phyloP scores from a whole-genome alignment of 2,888 invertebrate genomes.

The Drosophila hamatofila region DNA sequence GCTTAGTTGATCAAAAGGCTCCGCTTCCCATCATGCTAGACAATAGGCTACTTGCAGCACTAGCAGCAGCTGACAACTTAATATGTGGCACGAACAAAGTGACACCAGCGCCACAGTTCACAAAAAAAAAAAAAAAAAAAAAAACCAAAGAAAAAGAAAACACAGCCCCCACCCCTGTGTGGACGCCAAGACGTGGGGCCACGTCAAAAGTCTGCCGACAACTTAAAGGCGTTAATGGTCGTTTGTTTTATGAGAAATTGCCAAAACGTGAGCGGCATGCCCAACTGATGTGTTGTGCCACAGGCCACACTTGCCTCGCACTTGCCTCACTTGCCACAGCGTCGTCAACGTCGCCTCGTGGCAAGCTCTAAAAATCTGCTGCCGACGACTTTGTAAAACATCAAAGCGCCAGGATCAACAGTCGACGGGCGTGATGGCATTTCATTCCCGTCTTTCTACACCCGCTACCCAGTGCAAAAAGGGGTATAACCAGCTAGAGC shows the following conservation, averaged over 20 bases:
- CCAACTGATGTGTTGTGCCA: constrained; percentile 35
- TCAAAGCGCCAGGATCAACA: constrained; percentile 83
- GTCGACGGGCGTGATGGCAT: constrained; percentile 71
- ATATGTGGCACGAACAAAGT: constrained; percentile 78
- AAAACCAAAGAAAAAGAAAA: neutral
- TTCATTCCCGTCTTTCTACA: constrained; percentile 3
- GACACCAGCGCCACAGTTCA: constrained; percentile 49
- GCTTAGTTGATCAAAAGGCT: constrained; percentile 65
- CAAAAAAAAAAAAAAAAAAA: neutral
- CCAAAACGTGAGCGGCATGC: constrained; percentile 84
- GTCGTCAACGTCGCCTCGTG: constrained; percentile 47
- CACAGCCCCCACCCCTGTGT: neutral
- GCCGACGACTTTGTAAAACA: constrained; percentile 64
- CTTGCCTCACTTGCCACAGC: constrained; percentile 19
- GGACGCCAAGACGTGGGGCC: constrained; percentile 17
- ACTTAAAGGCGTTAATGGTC: constrained; percentile 84
- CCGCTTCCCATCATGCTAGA: constrained; percentile 16
- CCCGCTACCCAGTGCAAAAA: neutral
- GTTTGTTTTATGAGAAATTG: constrained; percentile 85
- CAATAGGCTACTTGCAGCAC: constrained; percentile 27
- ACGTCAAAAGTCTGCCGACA: constrained; percentile 76
- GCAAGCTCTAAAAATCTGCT: constrained; percentile 53
- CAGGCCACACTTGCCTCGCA: constrained; percentile 22
- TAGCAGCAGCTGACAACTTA: constrained; percentile 68
- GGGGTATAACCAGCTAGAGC: neutral